Evolutionary conservation across 2,797 vertebrate species (phyloP).

Genomic region (Thunnus albacares): DNA sequence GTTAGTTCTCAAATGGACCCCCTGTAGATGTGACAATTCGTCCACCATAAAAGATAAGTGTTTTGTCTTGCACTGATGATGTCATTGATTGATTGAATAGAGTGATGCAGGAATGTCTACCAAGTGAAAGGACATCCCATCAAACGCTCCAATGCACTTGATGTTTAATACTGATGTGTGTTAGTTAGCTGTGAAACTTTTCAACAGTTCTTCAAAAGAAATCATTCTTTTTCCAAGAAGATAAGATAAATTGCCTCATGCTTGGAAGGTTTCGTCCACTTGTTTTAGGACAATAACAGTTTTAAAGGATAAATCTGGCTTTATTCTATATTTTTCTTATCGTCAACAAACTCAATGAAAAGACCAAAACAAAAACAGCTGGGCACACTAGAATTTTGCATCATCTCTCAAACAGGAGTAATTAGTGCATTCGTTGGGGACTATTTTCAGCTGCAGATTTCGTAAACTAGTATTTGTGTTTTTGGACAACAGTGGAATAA

Average conservation of each 20-base stretch:
- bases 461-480: too few relatives aligned
- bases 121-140: constrained; percentile 19
- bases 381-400: too few relatives aligned
- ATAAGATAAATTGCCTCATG: neutral
- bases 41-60: constrained; percentile 46
- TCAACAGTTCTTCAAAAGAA: neutral
- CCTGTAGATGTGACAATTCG: constrained; percentile 61
- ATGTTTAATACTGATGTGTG: neutral
- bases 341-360: neutral
- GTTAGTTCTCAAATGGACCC: constrained; percentile 69
- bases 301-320: neutral
- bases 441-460: too few relatives aligned
- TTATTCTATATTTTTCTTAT: neutral
- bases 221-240: neutral
- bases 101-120: constrained; percentile 66
- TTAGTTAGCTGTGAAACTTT: neutral
- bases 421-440: too few relatives aligned
- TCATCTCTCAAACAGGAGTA: too few relatives aligned
- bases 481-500: too few relatives aligned
- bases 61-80: constrained; percentile 63
- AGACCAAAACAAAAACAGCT: neutral
- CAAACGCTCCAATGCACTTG: constrained; percentile 14
- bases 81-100: constrained; percentile 38
- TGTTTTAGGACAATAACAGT: neutral
- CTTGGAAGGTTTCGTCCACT: neutral